These are phyloP conservation scores for Pimpla rufipes DNA, from an alignment of 2,888 invertebrate genomes.

Conservation along the genomic window DNA sequence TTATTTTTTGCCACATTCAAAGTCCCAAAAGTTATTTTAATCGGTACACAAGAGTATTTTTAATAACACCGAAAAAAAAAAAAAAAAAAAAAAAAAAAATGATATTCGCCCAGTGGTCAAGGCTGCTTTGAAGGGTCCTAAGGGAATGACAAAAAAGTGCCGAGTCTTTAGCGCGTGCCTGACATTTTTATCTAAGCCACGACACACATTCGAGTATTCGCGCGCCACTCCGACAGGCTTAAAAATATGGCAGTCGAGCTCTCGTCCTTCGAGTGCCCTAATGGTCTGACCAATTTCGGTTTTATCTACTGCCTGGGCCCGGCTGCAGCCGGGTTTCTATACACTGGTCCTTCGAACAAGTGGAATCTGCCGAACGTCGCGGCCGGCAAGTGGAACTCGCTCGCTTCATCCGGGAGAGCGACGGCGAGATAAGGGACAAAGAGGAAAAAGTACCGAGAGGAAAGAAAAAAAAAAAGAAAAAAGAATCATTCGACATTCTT, in stretches of 20 bases:
- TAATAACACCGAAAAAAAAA: no score
- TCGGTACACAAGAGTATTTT: no score
- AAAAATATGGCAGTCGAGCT: background rate
- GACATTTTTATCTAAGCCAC: background rate
- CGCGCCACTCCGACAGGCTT: background rate
- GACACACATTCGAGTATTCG: background rate
- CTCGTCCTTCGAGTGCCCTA: slow-evolving; percentile 3
- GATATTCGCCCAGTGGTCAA: no score
- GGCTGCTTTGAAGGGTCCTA: no score
- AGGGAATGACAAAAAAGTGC: background rate
- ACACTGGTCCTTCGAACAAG: background rate
- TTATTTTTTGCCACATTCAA: no score
- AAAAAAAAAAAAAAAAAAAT: no score
- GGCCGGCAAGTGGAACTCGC: background rate
- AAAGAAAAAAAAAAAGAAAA: background rate
- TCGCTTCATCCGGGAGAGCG: slow-evolving; percentile 3
- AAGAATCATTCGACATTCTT: background rate
- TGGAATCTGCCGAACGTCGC: background rate
- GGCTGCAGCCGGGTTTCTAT: background rate
- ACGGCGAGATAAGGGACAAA: slow-evolving; percentile 11
- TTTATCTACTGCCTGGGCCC: background rate
- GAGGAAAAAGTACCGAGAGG: background rate
- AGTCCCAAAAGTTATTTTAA: no score
- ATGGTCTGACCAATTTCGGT: slow-evolving; percentile 21
- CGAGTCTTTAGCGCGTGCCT: no score